These are phyloP conservation scores for Amiota communis DNA, from an alignment of 2,888 invertebrate genomes.

Conservation along the genomic window DNA sequence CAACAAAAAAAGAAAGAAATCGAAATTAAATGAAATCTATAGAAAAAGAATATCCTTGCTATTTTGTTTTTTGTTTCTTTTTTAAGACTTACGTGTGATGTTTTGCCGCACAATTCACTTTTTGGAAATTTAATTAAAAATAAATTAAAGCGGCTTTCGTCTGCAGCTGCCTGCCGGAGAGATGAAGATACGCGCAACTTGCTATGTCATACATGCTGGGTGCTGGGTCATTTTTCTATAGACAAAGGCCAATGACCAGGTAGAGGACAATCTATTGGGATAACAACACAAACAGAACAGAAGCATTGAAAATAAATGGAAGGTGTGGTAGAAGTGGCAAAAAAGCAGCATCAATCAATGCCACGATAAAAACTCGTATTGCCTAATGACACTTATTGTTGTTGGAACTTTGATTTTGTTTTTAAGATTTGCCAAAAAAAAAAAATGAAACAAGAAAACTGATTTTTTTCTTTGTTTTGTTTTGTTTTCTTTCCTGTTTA, in stretches of 20 bases:
- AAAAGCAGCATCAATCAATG: conserved; percentile 24
- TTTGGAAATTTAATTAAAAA: conserved; percentile 28
- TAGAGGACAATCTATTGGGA: too few species aligned
- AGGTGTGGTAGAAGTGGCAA: not conserved
- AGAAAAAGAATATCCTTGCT: too few species aligned
- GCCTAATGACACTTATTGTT: conserved; percentile 28
- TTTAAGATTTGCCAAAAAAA: not conserved
- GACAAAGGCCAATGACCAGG: too few species aligned
- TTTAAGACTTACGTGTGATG: not conserved
- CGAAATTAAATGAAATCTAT: too few species aligned
- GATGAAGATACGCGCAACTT: too few species aligned
- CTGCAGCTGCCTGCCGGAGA: not conserved
- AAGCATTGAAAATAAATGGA: too few species aligned
- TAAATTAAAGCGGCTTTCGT: conserved; percentile 21
- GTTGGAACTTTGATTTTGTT: conserved; percentile 28
- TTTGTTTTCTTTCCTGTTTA: not conserved
- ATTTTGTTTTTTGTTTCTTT: not conserved
- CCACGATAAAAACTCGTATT: conserved; percentile 21
- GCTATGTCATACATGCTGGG: too few species aligned
- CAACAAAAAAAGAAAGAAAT: too few species aligned
- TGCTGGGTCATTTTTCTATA: too few species aligned
- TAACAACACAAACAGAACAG: too few species aligned
- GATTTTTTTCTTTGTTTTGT: not conserved
- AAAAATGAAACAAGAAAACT: too few species aligned
- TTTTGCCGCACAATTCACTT: conserved; percentile 11